Base-by-base conservation (phyloP, 2,113 vertebrate species). In the Chroicocephalus ridibundus region DNA sequence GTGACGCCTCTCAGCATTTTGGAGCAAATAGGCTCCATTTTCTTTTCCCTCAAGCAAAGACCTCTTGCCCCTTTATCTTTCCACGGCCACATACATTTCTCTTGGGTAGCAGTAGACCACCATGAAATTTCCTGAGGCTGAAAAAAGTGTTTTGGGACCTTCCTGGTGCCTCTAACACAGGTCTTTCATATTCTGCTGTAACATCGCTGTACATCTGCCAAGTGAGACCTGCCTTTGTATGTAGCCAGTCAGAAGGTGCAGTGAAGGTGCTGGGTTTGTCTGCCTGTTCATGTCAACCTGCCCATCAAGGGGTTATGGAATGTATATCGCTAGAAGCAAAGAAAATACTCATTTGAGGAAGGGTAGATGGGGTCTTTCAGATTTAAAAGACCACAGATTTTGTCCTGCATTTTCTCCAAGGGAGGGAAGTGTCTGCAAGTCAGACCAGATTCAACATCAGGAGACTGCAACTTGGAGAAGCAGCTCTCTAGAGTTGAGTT, bases 281-380 rank as follows among this genome's bases (percentile, higher is more conserved):
- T 64, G 20, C 17, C 15, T 86, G 64, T 40, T 52, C 21, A 2
- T 34, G 34, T 62, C 36, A 69, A 0, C 31, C 26, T 34, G 32
- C 13, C 13, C 24, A 4, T 29, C 0, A 1, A 64, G 25, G 29
- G 4, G 15, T 18, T 46, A 27, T n/a, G 13, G 34, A 49, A 4
- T 68, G 24, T 51, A 47, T 83, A 0, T 47, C 70, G 12, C 29
- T 86, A 55, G n/a, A 61, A 76, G 40, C 15, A 29, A 36, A 54
- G 20, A 26, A 60, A 76, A 32, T 51, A 25, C 1, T 55, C 27
- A 18, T 60, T 86, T 62, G 14, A 68, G 26, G 46, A 52, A 57
- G 16, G 24, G 21, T 42, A 31, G 58, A 27, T 57, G 25, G 4
- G 10, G 11, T 66, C 10, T 68, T 85, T 40, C n/a, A 42, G 13